Base-by-base conservation (phyloP, 2,113 vertebrate genomes). In the Rhegmatorhina hoffmannsi region DNA sequence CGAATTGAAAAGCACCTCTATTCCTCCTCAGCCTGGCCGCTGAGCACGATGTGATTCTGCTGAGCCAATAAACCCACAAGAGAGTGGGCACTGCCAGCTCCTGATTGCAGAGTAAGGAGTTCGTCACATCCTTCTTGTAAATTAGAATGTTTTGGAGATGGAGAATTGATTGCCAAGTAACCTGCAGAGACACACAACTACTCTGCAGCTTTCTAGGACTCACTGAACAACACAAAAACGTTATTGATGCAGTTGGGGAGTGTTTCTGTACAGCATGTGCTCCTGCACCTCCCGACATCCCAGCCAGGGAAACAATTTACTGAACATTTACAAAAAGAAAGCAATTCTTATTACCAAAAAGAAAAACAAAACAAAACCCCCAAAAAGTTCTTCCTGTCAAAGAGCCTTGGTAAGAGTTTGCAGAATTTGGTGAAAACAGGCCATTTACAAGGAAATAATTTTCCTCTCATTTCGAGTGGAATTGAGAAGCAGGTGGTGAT, bases 251-350 rank as follows among this genome's bases (percentile, higher is more conserved):
- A 36, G 25, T 0, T 46, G 40, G 46, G 58, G 70, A 85, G 44
- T 8, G 40, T n/a, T 90, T 80, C 58, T 53, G 62, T 67, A 34
- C 53, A 78, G 59, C 72, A 13, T 15, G n/a, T 66, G 84, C 38
- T 88, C 47, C 60, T 9, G 12, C 6, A 44, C 67, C 34, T 69
- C 76, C 86, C 23, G 44, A 77, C 50, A 47, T 25, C 56, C 7
- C 2, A 83, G n/a, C 47, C 0, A 0, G 38, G 17, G 43, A 91
- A 92, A 55, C 2, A 1, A 11, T 55, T 70, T 49, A 13, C 60
- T 83, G 50, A 25, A 7, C 20, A 23, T 55, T 72, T 78, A 28
- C 33, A n/a, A 83, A 66, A 66, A 64, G 29, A 87, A 80, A 92
- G 38, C 10, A 84, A 64, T 68, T 81, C 34, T 68, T 59, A 25